phyloP scores from a whole-genome alignment of 2,888 invertebrate species.

The Brachyptera risi region DNA sequence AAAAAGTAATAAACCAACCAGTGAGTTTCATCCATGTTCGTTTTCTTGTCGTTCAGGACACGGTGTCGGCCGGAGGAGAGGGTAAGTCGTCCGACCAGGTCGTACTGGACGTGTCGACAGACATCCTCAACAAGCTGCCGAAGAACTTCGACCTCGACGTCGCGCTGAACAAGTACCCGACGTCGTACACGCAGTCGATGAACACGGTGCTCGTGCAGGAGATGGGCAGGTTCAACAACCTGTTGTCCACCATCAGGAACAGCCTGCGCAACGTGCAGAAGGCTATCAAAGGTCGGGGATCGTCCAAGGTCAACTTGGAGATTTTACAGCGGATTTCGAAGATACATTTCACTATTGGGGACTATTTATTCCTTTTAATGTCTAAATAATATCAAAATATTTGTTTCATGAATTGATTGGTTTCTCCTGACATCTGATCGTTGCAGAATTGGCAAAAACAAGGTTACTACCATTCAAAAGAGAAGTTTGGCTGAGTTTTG shows the following conservation, averaged over 20 bases:
- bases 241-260: constrained; percentile 66
- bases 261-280: constrained; percentile 76
- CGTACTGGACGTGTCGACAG: constrained; percentile 72
- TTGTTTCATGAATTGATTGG: too few species aligned
- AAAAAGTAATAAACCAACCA: too few species aligned
- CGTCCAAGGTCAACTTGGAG: too few species aligned
- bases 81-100: constrained; percentile 73
- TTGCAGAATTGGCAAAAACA: too few species aligned
- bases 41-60: constrained; percentile 50
- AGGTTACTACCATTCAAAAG: too few species aligned
- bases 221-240: constrained; percentile 72
- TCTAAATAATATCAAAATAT: too few species aligned
- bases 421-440: too few species aligned
- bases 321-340: too few species aligned
- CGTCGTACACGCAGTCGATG: constrained; percentile 82
- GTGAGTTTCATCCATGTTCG: too few species aligned
- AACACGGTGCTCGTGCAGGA: constrained; percentile 90
- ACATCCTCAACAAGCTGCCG: constrained; percentile 74
- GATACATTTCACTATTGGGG: too few species aligned
- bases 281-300: constrained; percentile 73
- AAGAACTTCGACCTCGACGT: constrained; percentile 61
- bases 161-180: constrained; percentile 67
- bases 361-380: too few species aligned
- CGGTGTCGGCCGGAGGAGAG: constrained; percentile 54
- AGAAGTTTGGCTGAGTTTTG: too few species aligned